Conservation (phyloP, 2,113 vertebrate genomes). For the Chrysemys picta region DNA sequence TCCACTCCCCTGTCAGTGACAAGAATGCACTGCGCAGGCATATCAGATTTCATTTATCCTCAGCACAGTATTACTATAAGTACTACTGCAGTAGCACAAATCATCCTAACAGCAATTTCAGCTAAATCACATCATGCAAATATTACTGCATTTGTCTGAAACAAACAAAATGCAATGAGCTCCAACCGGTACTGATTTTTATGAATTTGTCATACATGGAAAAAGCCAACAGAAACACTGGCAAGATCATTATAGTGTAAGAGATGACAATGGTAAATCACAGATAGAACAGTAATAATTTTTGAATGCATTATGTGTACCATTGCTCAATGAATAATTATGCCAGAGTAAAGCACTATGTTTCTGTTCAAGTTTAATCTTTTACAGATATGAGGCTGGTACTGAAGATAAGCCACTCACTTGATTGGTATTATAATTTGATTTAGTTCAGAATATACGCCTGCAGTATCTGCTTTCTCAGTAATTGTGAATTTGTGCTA, state of each 20-base stretch:
- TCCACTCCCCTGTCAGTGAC: not conserved
- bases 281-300: not conserved
- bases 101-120: not conserved
- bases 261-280: not conserved
- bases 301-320: slow-evolving; percentile 11
- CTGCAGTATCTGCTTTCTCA: slow-evolving; percentile 33
- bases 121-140: accelerated
- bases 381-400: slow-evolving; percentile 9
- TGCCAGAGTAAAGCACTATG: not conserved
- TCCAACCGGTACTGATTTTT: not conserved
- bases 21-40: not conserved
- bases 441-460: slow-evolving; percentile 37
- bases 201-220: not conserved
- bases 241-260: not conserved
- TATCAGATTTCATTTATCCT: not conserved
- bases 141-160: not conserved
- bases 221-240: not conserved
- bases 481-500: not conserved
- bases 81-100: not conserved
- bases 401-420: slow-evolving; percentile 32
- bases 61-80: not conserved
- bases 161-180: not conserved
- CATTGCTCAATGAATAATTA: slow-evolving; percentile 28
- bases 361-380: slow-evolving; percentile 49
- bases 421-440: slow-evolving; percentile 47